A percentile compares a stretch with the other conserved stretches of the same genome.
Evolutionary conservation across 2,113 vertebrate genomes (phyloP).

Genomic region (Pyrgilauda ruficollis): DNA sequence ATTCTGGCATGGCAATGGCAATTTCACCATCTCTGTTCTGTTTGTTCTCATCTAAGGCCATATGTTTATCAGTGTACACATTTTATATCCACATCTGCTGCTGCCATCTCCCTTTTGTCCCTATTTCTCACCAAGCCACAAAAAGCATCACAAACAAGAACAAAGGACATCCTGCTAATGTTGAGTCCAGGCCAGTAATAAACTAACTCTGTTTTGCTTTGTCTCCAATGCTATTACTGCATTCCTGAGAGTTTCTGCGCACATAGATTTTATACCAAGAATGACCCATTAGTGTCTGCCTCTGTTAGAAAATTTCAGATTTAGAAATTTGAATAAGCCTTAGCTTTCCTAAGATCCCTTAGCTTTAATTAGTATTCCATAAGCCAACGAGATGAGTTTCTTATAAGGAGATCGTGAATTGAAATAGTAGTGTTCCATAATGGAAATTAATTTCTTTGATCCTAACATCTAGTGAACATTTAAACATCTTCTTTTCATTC

Average conservation of each 20-base stretch:
- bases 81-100: conserved; percentile 41
- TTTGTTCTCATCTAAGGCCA: background rate
- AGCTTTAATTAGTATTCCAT: background rate
- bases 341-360: background rate
- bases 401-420: background rate
- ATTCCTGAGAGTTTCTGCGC: background rate
- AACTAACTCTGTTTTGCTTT: background rate
- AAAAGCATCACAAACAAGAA: background rate
- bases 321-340: background rate
- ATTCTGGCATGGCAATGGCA: background rate
- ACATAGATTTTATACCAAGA: background rate
- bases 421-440: conserved; percentile 6
- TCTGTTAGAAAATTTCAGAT: background rate
- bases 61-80: conserved; percentile 24
- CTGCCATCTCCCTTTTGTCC: conserved; percentile 10
- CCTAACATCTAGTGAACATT: background rate
- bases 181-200: background rate
- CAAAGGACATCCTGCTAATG: background rate
- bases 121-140: background rate
- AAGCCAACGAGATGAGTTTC: background rate
- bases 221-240: background rate
- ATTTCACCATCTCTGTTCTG: background rate
- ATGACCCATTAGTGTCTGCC: background rate
- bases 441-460: conserved; percentile 36
- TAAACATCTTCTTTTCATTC: background rate